Base-by-base conservation (phyloP, 2,888 invertebrate species). In the Bedellia somnulentella region DNA sequence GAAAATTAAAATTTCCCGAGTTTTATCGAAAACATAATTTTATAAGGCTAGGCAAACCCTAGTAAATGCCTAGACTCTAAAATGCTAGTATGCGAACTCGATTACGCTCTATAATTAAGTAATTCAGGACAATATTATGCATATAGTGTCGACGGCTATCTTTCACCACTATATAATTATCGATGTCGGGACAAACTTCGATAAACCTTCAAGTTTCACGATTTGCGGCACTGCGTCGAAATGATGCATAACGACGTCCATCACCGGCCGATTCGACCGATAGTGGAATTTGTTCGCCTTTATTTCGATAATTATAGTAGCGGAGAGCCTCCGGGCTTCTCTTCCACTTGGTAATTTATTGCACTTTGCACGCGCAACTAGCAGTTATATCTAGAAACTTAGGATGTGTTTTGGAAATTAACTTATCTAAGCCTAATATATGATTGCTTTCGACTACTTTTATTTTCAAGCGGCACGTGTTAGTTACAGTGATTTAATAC, bases 121-220 rank as follows among this genome's bases (percentile, higher is more conserved):
- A 59, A 62, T 64, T 52, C 49, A 50, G 59, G 49, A 51, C 53
- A 54, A 59, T 53, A 68, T 70, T 68, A 68, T 56, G 58, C 58
- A 66, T 61, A 63, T 67, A 60, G 68, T 60, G 57, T 50, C 49
- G 58, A 51, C 54, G 51, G 48, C 61, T 66, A 62, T 61, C 66
- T 48, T 49, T 42, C 47, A 29, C 59, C 57, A 57, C 59, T 52
- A 52, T 63, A 44, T 53, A 70, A 70, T 71, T 71, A 70, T 29
- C 14, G 3, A n/a, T 8, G n/a, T n/a, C n/a, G n/a, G n/a, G n/a
- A n/a, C 52, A 58, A 52, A 52, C 42, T 43, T 45, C 45, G 40
- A 42, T 46, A 36, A 46, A 45, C 54, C 50, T 53, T 52, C 51
- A 47, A 45, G 50, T 58, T 59, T 58, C 56, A 47, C 56, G 62